Base-by-base conservation (phyloP, 2,797 vertebrate genomes). In the Sebastes steindachneri region DNA sequence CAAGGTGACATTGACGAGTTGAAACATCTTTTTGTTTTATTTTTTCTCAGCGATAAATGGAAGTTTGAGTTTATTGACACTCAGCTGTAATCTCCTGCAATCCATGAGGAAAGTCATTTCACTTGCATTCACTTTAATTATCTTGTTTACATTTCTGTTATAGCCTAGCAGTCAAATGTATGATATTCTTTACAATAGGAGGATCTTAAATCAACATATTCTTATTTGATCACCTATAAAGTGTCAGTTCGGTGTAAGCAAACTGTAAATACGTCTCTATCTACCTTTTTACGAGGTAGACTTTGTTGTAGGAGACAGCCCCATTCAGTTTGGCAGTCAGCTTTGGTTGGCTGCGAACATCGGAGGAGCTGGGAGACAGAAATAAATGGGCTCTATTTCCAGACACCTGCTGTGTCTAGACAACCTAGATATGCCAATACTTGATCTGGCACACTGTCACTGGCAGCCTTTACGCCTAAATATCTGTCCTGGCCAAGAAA, bases 381-480 rank as follows among this genome's bases (percentile, higher is more conserved):
- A 87, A 92, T 84, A 79, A 89, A 89, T 88, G 55, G 79, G 80
- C 82, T 84, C 76, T 90, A 84, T 91, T 88, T 88, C 9, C 12
- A 85, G 75, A 79, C 73, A 86, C 87, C 80, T 88, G 89, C 83
- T 86, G 65, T 80, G 82, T 85, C 83, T 75, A 75, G 84, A 88
- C 77, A 82, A 75, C 83, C 79, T n/a, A 85, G 77, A 84, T 88
- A 75, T 67, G 68, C 78, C 89, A 89, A 86, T 79, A 79, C 54
- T 82, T 80, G 69, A 91, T 86, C 73, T 88, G 83, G 76, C 72
- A 81, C 72, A 69, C 21, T 69, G 75, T 85, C 67, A 80, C 62
- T 7, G 7, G 73, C 23, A 10, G 51, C 48, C 37, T 85, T 77
- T 63, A 70, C 28, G 19, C 63, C 63, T 77, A 74, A 79, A 84